A percentile compares a stretch with the other conserved stretches of the same genome.
Evolutionary conservation across 2,888 invertebrate genomes (phyloP).

Genomic region (Sylvicola cinctus): DNA sequence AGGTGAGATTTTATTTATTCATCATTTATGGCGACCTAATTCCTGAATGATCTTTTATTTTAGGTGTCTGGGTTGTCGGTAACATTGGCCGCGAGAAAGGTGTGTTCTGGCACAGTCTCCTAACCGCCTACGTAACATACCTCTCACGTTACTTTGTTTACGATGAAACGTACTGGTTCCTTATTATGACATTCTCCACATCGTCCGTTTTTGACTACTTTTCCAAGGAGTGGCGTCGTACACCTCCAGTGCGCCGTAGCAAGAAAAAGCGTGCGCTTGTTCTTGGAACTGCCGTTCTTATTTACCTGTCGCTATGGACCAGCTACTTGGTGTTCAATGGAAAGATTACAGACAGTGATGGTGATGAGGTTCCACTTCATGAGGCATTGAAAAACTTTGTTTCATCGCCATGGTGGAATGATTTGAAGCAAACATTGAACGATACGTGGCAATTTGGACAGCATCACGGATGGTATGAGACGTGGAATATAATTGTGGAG

Average conservation of each 20-base stretch:
- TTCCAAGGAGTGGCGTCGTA: constrained; percentile 59
- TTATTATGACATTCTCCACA: constrained; percentile 40
- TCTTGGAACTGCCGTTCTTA: constrained; percentile 36
- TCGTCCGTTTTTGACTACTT: constrained; percentile 51
- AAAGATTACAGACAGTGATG: constrained; percentile 61
- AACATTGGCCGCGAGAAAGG: constrained; percentile 76
- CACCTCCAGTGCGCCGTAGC: constrained; percentile 29
- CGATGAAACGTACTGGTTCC: constrained; percentile 52
- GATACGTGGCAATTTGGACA: constrained; percentile 61
- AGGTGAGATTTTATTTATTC: constrained; percentile 30
- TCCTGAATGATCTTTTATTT: constrained; percentile 10
- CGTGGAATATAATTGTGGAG: constrained; percentile 71
- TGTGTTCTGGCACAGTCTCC: constrained; percentile 42
- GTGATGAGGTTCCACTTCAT: constrained; percentile 69
- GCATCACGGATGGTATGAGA: constrained; percentile 71
- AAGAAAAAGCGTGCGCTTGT: constrained; percentile 32
- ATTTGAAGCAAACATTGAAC: constrained; percentile 47
- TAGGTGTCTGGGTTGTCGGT: constrained; percentile 79
- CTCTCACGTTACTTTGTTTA: constrained; percentile 49
- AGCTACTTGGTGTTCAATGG: constrained; percentile 77
- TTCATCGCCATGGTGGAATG: constrained; percentile 76
- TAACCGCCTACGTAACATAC: constrained; percentile 43
- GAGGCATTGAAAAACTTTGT: constrained; percentile 80
- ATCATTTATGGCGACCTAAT: constrained; percentile 2
- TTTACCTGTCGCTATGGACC: constrained; percentile 53